These are phyloP conservation scores for Dasypus novemcinctus DNA, from an alignment of 2,113 vertebrate species.

Conservation along the genomic window DNA sequence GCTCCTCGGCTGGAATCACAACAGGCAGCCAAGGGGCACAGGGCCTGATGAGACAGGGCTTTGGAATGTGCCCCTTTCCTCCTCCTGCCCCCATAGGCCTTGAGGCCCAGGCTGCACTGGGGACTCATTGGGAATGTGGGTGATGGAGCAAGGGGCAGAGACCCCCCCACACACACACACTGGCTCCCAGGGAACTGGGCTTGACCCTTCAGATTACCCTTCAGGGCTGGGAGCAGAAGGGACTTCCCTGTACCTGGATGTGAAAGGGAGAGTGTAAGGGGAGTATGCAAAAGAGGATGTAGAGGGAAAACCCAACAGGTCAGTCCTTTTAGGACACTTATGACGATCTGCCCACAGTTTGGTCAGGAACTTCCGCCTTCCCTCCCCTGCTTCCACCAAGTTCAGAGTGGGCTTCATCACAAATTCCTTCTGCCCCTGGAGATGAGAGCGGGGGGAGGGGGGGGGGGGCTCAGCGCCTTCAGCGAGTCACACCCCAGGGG, in stretches of 20 bases:
- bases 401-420: neutral
- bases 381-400: fast-evolving
- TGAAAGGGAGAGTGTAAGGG: neutral
- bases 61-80: neutral
- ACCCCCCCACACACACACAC: no score
- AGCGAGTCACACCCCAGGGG: neutral
- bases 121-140: neutral
- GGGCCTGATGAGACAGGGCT: neutral
- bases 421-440: fast-evolving
- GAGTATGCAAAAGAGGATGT: no score
- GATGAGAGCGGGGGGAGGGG: neutral
- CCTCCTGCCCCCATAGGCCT: fast-evolving
- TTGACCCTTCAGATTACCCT: neutral
- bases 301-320: neutral
- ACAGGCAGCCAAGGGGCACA: neutral
- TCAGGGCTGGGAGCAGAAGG: neutral
- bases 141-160: no score
- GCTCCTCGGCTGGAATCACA: neutral
- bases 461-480: no score
- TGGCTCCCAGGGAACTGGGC: neutral
- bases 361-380: neutral
- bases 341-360: no score
- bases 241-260: neutral
- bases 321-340: neutral
- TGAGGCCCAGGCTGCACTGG: no score